A percentile compares a stretch with the other conserved stretches of the same genome.
These are phyloP conservation scores for Actinopyga echinites DNA, from an alignment of 53 echinoderm and acorn worm genomes.

Conservation along the genomic window DNA sequence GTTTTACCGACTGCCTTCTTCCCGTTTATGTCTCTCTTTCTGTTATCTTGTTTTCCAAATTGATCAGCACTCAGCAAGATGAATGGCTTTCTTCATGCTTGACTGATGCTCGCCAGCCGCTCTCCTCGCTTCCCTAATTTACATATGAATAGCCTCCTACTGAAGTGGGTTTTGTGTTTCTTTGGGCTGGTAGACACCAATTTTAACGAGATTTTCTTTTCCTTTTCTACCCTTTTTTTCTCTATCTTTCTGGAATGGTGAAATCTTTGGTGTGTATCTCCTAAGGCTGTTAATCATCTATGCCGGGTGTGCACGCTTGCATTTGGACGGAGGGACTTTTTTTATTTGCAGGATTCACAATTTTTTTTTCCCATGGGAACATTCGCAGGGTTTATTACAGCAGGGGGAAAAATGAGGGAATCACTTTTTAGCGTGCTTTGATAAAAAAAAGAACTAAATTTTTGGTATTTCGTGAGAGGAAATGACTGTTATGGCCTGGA, in stretches of 20 bases:
- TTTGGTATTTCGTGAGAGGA: slow-evolving; percentile 13
- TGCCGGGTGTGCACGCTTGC: slow-evolving; percentile 17
- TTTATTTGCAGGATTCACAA: slow-evolving; percentile 20
- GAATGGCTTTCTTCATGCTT: slow-evolving; percentile 42
- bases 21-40: slow-evolving; percentile 11
- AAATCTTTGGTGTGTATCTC: slow-evolving; percentile 46
- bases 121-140: slow-evolving; percentile 47
- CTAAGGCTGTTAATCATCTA: slow-evolving; percentile 47
- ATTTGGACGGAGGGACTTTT: slow-evolving; percentile 25
- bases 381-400: slow-evolving; percentile 35
- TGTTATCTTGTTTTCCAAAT: slow-evolving; percentile 34
- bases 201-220: slow-evolving; percentile 46
- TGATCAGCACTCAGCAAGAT: slow-evolving; percentile 32
- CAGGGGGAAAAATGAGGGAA: slow-evolving; percentile 30
- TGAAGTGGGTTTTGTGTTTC: slow-evolving; percentile 44
- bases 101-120: slow-evolving; percentile 27
- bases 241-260: neutral
- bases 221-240: neutral
- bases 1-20: neutral
- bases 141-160: slow-evolving; percentile 45
- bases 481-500: slow-evolving; percentile 27
- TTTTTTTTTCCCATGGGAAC: slow-evolving; percentile 32
- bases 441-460: slow-evolving; percentile 15
- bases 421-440: slow-evolving; percentile 10
- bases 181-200: slow-evolving; percentile 44